Evolutionary conservation across 2,113 vertebrate species (phyloP).

Genomic region (Furnarius figulus): DNA sequence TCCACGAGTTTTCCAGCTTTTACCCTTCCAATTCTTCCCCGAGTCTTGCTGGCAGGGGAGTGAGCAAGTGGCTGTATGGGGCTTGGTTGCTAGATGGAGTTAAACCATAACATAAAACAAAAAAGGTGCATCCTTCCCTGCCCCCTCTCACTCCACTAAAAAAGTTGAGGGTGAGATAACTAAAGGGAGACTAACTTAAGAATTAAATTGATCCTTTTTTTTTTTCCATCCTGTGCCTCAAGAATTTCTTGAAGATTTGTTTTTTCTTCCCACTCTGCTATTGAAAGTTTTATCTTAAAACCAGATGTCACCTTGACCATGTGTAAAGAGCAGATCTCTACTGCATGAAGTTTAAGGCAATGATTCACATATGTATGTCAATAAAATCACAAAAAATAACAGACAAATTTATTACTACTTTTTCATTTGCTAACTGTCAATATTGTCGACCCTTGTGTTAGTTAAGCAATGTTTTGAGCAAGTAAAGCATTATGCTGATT

Average conservation of each 20-base stretch:
- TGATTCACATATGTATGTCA: background rate
- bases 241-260: background rate
- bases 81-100: background rate
- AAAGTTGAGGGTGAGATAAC: background rate
- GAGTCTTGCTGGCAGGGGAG: background rate
- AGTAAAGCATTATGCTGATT: conserved; percentile 10
- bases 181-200: background rate
- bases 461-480: conserved; percentile 28
- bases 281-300: background rate
- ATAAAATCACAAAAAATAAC: background rate
- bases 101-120: background rate
- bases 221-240: background rate
- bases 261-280: background rate
- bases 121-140: background rate
- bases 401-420: background rate
- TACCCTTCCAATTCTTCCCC: background rate
- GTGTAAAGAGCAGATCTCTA: background rate
- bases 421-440: background rate
- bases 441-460: background rate
- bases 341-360: background rate
- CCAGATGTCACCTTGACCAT: background rate
- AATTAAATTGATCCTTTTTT: background rate
- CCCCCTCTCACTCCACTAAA: background rate
- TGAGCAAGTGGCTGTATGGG: background rate
- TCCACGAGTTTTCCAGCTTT: background rate